Evolutionary conservation across 2,797 vertebrate species (phyloP).

Genomic region (Enteromius fasciolatus): DNA sequence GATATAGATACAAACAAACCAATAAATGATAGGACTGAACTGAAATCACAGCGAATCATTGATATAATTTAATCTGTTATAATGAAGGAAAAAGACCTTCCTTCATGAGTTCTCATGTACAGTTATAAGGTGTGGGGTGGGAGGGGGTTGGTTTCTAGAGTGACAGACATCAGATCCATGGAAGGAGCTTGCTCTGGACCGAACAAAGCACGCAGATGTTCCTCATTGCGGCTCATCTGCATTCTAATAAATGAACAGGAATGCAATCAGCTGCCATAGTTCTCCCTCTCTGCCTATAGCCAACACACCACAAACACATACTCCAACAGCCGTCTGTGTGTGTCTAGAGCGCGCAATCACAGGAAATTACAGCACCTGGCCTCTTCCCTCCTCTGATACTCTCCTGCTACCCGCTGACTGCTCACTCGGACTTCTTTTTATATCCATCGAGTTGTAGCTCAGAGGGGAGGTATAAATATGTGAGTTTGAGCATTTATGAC

Average conservation of each 20-base stretch:
- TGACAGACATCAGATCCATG: slow-evolving; percentile 29
- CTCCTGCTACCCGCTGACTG: not conserved
- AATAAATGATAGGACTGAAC: not conserved
- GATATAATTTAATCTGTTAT: not conserved
- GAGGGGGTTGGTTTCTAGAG: slow-evolving; percentile 10
- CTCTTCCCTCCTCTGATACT: slow-evolving; percentile 4
- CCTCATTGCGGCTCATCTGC: slow-evolving; percentile 78
- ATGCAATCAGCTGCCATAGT: slow-evolving; percentile 78
- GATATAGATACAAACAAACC: not conserved
- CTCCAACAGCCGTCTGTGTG: slow-evolving; percentile 10
- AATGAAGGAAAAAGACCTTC: slow-evolving; percentile 1
- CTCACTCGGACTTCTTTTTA: slow-evolving; percentile 4
- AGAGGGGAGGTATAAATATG: not conserved
- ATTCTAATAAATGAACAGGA: slow-evolving; percentile 78
- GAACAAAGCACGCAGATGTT: slow-evolving; percentile 78
- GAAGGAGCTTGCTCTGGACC: slow-evolving; percentile 6
- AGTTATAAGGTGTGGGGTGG: not conserved
- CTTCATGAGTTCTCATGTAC: not conserved
- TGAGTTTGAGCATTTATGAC: not conserved
- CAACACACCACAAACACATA: slow-evolving; percentile 34
- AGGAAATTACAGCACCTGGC: slow-evolving; percentile 40
- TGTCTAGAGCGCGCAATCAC: slow-evolving; percentile 24
- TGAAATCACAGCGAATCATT: not conserved
- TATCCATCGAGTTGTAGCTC: not conserved
- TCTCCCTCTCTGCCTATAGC: slow-evolving; percentile 70